Evolutionary conservation across 2,113 vertebrate genomes (phyloP).

Genomic region (Pluvianellus socialis): DNA sequence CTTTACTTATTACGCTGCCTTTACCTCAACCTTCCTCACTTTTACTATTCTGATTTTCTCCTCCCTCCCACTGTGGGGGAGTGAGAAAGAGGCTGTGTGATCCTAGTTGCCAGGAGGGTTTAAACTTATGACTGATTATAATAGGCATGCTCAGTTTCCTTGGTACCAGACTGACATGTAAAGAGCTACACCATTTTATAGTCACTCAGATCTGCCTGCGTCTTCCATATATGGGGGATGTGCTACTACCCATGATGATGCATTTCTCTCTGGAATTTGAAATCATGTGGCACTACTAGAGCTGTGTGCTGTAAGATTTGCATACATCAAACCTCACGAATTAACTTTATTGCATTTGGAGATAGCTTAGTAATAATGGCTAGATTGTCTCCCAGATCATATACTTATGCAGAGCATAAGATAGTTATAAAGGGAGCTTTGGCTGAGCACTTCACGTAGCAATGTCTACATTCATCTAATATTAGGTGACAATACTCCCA

Average conservation of each 20-base stretch:
- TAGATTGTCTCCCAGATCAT: neutral
- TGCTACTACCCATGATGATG: neutral
- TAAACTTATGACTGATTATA: neutral
- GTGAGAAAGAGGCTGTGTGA: neutral
- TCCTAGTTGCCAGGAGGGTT: neutral
- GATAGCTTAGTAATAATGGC: neutral
- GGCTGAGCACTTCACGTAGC: neutral
- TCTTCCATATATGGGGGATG: neutral
- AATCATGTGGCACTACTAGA: neutral
- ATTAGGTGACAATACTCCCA: neutral
- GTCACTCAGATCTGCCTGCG: neutral
- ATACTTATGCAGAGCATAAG: neutral
- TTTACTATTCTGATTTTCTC: neutral
- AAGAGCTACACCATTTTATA: neutral
- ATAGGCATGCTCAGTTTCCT: neutral
- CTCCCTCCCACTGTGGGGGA: neutral
- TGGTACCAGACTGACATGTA: neutral
- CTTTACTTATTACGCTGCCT: neutral
- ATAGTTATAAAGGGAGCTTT: neutral
- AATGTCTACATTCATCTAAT: neutral
- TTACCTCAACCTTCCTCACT: neutral
- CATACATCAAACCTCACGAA: neutral
- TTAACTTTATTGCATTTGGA: neutral
- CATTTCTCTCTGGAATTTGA: neutral
- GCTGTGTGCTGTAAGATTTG: neutral